Evolutionary conservation across 2,113 vertebrate species (phyloP).

Genomic region (Aviceda subcristata): DNA sequence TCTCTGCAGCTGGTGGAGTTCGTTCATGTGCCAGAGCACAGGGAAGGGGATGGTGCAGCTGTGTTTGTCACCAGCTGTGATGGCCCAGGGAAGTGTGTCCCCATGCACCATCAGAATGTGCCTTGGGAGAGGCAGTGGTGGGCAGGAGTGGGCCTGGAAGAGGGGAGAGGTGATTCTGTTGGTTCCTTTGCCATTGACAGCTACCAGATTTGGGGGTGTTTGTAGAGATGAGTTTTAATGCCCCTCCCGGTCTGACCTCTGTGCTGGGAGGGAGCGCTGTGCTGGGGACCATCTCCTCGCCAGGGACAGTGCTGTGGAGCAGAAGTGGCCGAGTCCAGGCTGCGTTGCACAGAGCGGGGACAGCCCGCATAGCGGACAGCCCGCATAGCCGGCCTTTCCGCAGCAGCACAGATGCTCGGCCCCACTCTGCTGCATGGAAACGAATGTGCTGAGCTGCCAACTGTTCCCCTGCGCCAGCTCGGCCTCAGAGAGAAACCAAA

Average conservation of each 20-base stretch:
- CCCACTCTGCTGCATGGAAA: neutral
- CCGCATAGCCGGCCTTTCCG: neutral
- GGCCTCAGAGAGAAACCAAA: neutral
- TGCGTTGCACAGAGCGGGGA: neutral
- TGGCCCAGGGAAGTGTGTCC: neutral
- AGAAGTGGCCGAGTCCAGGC: neutral
- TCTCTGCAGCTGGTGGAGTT: neutral
- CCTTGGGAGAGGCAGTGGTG: neutral
- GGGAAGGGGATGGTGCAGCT: neutral
- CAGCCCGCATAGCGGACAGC: neutral
- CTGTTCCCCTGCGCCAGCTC: constrained; percentile 12
- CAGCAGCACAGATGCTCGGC: neutral
- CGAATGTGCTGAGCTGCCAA: neutral
- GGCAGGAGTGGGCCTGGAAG: neutral
- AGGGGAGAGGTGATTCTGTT: neutral
- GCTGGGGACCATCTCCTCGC: neutral
- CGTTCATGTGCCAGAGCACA: accelerated
- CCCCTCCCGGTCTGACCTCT: neutral
- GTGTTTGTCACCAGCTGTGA: neutral
- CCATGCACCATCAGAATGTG: neutral
- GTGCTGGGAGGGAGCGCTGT: neutral
- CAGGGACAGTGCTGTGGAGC: accelerated
- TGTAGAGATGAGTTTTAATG: neutral
- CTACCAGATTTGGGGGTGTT: neutral
- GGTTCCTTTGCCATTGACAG: neutral